These are phyloP conservation scores for Myrmophylax atrothorax DNA, from an alignment of 2,113 vertebrate species.

Conservation along the genomic window DNA sequence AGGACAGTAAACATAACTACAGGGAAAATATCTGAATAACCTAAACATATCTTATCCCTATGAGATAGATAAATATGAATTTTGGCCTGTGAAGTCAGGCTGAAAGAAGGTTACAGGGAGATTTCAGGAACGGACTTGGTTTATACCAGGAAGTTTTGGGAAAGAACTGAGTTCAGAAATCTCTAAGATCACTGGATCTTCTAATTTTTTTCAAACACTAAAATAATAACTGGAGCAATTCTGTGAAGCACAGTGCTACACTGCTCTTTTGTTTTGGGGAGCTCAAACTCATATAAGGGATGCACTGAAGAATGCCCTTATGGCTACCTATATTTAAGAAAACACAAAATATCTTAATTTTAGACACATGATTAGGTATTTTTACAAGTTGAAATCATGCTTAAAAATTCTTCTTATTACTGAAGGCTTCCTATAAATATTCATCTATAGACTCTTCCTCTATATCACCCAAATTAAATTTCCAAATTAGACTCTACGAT, in stretches of 20 bases:
- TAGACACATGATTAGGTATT: background rate
- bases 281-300: background rate
- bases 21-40: background rate
- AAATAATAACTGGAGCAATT: background rate
- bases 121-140: background rate
- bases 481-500: background rate
- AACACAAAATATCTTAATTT: background rate
- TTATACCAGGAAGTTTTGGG: background rate
- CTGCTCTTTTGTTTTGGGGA: background rate
- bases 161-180: background rate
- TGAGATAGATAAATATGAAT: background rate
- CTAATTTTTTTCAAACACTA: background rate
- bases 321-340: background rate
- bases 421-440: slow-evolving; percentile 13
- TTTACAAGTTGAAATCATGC: background rate
- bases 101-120: background rate
- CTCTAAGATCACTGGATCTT: background rate
- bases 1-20: background rate
- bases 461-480: background rate
- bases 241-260: background rate
- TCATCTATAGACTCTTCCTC: background rate
- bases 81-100: background rate
- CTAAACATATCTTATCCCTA: background rate
- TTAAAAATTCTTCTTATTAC: background rate
- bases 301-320: background rate